Evolutionary conservation across 2,113 vertebrate genomes (phyloP).

Genomic region (Pterocles burchelli): DNA sequence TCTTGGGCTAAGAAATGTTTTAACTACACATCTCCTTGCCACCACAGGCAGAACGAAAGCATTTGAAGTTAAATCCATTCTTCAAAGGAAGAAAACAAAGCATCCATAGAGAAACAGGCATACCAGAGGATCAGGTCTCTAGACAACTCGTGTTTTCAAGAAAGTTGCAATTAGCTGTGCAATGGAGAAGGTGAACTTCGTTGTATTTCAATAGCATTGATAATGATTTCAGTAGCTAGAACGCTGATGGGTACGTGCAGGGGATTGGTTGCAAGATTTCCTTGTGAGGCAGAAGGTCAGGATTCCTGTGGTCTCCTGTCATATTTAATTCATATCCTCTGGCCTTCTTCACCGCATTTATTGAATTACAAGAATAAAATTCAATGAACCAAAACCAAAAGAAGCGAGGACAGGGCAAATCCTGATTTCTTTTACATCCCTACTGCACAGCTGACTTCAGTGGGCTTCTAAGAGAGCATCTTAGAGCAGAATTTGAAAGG

Average conservation of each 20-base stretch:
- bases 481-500: neutral
- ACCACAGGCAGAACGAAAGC: neutral
- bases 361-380: constrained; percentile 63
- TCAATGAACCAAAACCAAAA: constrained; percentile 55
- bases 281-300: constrained; percentile 57
- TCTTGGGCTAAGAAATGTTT: constrained; percentile 34
- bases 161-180: constrained; percentile 56
- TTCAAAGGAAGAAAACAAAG: constrained; percentile 44
- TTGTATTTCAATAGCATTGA: constrained; percentile 19
- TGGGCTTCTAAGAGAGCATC: neutral
- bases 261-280: constrained; percentile 32
- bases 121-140: neutral
- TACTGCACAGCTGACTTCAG: neutral
- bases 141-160: neutral
- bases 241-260: neutral
- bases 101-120: constrained; percentile 20
- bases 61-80: constrained; percentile 21
- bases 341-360: constrained; percentile 16
- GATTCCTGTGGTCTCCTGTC: constrained; percentile 56
- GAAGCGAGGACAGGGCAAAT: neutral
- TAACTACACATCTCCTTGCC: constrained; percentile 16
- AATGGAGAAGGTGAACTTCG: neutral
- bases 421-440: neutral
- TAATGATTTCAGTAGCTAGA: constrained; percentile 30
- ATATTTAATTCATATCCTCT: constrained; percentile 68